phyloP scores from a whole-genome alignment of 2,888 invertebrate genomes.

The Agrochola circellaris region DNA sequence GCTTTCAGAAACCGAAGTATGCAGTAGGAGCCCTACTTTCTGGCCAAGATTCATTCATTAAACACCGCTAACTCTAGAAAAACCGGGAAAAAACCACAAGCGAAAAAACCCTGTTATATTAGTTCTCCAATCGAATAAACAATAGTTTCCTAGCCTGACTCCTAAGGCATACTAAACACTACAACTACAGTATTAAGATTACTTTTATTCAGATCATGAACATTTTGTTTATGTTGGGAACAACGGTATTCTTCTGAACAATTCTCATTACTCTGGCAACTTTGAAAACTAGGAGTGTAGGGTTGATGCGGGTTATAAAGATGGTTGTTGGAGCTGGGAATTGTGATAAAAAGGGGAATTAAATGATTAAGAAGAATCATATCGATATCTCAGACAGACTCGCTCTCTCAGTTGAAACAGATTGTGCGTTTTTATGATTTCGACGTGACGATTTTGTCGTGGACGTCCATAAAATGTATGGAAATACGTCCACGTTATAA shows the following conservation, averaged over 20 bases:
- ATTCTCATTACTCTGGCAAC: conserved; percentile 59
- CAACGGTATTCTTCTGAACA: conserved; percentile 53
- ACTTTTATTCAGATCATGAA: conserved; percentile 63
- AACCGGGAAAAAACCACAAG: neutral
- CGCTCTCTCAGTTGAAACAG: neutral
- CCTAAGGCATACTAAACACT: conserved; percentile 13
- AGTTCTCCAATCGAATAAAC: neutral
- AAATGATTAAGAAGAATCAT: neutral
- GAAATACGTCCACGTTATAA: too few relatives aligned
- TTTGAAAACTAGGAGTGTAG: conserved; percentile 31
- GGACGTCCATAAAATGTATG: too few relatives aligned
- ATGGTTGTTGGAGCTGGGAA: neutral
- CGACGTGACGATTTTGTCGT: too few relatives aligned
- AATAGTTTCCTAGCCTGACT: conserved; percentile 9
- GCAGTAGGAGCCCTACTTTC: neutral
- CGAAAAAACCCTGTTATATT: neutral
- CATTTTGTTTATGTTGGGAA: conserved; percentile 59
- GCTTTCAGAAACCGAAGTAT: too few relatives aligned
- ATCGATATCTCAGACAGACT: neutral
- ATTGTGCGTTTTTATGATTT: too few relatives aligned
- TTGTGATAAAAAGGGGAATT: conserved; percentile 3
- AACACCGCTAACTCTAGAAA: neutral
- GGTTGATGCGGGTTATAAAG: conserved; percentile 8
- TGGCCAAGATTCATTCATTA: neutral
- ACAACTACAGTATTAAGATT: conserved; percentile 5